Percentiles rank a stretch among this genome's conserved stretches.
phyloP scores from a whole-genome alignment of 2,113 vertebrate species.

The Trogon melanurus region DNA sequence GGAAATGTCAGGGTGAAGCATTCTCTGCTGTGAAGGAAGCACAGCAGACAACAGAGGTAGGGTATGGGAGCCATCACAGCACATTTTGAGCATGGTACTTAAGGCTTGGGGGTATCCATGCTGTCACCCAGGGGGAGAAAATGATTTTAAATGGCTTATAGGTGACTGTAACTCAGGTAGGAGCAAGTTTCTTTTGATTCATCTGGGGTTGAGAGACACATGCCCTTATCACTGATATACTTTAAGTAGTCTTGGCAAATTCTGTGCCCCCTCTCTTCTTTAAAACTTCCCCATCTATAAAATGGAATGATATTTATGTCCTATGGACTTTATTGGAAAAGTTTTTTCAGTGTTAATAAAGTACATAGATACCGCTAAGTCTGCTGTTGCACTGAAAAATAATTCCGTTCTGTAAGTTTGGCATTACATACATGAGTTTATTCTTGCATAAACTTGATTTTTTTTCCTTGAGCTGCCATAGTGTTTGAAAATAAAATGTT shows the following conservation, averaged over 20 bases:
- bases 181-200: background rate
- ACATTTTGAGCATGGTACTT: background rate
- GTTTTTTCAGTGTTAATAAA: background rate
- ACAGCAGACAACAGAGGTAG: background rate
- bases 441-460: background rate
- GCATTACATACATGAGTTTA: background rate
- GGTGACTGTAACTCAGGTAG: background rate
- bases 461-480: background rate
- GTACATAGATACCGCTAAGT: background rate
- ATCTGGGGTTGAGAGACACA: background rate
- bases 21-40: background rate
- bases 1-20: background rate
- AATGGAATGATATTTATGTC: background rate
- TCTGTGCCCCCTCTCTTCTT: background rate
- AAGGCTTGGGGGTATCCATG: background rate
- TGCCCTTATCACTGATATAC: background rate
- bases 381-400: background rate
- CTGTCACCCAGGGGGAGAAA: background rate
- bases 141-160: background rate
- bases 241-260: background rate
- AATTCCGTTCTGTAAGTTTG: background rate
- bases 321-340: background rate
- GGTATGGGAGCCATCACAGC: background rate
- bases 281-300: background rate
- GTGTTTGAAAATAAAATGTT: background rate